Evolutionary conservation across 2,888 invertebrate species (phyloP), one percentile per base, ranked within the genome.

Genomic region (Scaptomyza parva): DNA sequence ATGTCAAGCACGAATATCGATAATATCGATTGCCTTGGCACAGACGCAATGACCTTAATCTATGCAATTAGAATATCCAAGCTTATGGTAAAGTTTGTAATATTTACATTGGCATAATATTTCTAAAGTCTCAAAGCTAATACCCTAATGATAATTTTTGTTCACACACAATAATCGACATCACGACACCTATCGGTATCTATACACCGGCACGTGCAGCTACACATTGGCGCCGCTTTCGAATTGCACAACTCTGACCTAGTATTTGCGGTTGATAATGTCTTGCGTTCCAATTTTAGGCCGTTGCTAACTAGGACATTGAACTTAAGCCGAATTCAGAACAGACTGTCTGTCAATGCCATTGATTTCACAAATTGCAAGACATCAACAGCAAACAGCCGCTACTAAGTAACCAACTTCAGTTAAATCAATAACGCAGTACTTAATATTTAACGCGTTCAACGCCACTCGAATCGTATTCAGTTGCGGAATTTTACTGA

Each of bases 361-460:
- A 83, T 84, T 70, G 87, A 84, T 82, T 82, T 65, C 54, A 78
- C 70, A 78, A 74, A 61, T 18, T 45, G 20, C n/a, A 44, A 20
- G 17, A 22, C 48, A 48, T 43, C n/a, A 55, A 68, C 28, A 43
- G 51, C 14, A 30, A 40, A 55, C 54, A 57, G 53, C 55, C 66
- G 60, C 61, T 61, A 75, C 77, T 67, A 55, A 71, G 64, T 55
- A 45, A 83, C 80, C 62, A 50, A 65, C 28, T 20, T 55, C 53
- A 73, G 86, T 88, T 88, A 70, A 75, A 77, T 87, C 86, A 82
- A 87, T 87, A 87, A 30, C 18, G 6, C 30, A 4, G 18, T 20
- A 43, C 17, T 37, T 17, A 54, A 52, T 26, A 24, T 33, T 7
- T 12, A 14, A 12, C 6, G 8, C 7, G 18, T 20, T 18, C 22